A percentile compares a stretch with the other conserved stretches of the same genome.
These are phyloP conservation scores for Phocoena sinus DNA, from an alignment of 2,113 vertebrate genomes.

Conservation along the genomic window DNA sequence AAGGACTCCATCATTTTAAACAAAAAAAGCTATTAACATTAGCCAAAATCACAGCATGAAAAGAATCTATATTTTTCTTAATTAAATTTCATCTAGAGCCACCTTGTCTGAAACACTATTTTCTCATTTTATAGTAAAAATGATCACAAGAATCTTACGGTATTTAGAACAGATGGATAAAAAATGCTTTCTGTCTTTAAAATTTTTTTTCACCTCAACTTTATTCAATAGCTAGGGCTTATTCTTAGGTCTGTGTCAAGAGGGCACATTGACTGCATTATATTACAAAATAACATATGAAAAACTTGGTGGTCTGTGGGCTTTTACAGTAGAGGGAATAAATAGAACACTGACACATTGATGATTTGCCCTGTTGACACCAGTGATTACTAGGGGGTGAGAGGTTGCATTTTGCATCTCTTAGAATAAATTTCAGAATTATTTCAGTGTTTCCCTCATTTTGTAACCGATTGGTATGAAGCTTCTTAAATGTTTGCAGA, in stretches of 20 bases:
- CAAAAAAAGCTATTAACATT: background rate
- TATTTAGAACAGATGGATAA: background rate
- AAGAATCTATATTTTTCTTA: background rate
- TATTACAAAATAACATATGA: background rate
- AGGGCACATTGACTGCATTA: background rate
- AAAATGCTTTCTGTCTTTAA: background rate
- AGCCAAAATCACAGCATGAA: background rate
- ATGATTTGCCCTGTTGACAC: fast-evolving
- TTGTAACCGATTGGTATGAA: background rate
- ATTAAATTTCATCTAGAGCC: background rate
- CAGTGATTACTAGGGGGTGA: background rate
- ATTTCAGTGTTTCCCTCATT: background rate
- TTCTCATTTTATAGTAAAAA: background rate
- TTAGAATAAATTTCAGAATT: background rate
- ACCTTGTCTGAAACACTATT: background rate
- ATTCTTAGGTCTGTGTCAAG: background rate
- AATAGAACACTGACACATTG: no score
- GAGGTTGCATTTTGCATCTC: background rate
- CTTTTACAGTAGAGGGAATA: background rate
- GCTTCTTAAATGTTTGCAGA: background rate
- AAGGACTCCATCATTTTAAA: background rate
- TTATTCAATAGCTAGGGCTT: background rate
- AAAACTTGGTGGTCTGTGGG: background rate
- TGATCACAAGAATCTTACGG: background rate
- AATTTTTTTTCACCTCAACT: background rate